Evolutionary conservation across 2,113 vertebrate genomes (phyloP).

Genomic region (mouse (Mus musculus)): DNA sequence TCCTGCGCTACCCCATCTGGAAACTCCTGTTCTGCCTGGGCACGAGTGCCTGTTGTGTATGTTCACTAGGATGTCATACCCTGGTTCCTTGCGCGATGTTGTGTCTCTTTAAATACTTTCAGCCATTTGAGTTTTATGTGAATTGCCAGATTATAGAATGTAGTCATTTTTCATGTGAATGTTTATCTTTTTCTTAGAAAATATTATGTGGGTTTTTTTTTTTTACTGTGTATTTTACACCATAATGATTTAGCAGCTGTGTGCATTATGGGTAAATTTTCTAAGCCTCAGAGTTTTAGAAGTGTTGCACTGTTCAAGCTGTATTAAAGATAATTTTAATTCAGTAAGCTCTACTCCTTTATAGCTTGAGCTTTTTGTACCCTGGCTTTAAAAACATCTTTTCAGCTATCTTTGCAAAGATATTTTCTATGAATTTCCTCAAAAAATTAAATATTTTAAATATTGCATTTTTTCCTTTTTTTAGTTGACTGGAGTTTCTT

Average conservation of each 20-base stretch:
- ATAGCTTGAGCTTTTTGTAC: neutral
- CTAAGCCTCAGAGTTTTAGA: neutral
- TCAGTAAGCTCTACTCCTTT: neutral
- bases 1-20: neutral
- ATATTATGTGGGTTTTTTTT: neutral
- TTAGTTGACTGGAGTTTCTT: neutral
- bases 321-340: neutral
- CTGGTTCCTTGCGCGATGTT: neutral
- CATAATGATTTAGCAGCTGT: neutral
- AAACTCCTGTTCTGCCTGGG: neutral
- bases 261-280: neutral
- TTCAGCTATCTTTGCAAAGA: conserved; percentile 1
- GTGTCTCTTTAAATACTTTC: neutral
- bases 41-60: neutral
- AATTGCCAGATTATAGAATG: neutral
- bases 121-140: neutral
- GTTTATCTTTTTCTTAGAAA: conserved; percentile 8
- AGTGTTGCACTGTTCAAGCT: neutral
- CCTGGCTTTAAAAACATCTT: neutral
- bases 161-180: neutral
- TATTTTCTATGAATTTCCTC: neutral
- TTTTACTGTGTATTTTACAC: neutral
- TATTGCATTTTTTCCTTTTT: neutral
- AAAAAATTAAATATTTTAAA: neutral
- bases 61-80: neutral